These are phyloP conservation scores for Sebastes schlegelii DNA, from an alignment of 2,113 vertebrate genomes.

Conservation along the genomic window DNA sequence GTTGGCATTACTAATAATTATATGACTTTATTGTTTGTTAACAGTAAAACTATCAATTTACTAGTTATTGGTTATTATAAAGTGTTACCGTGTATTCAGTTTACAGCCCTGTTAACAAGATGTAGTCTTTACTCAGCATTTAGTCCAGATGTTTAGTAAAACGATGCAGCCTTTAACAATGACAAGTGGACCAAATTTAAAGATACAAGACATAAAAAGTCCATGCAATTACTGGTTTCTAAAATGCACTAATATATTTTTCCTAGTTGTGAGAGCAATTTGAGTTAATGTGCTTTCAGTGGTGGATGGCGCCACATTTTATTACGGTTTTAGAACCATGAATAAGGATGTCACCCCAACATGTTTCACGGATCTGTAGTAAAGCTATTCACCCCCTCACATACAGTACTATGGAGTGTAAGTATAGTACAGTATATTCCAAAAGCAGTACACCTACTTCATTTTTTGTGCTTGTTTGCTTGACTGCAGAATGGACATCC, in stretches of 20 bases:
- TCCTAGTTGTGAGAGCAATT: constrained; percentile 18
- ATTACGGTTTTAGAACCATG: not conserved
- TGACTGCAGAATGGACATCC: not conserved
- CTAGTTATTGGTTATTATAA: no score
- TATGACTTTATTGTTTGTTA: no score
- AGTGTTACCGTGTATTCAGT: not conserved
- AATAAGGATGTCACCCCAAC: not conserved
- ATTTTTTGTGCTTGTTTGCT: not conserved
- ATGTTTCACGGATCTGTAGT: not conserved
- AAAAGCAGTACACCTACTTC: not conserved
- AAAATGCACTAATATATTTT: not conserved
- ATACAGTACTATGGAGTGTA: not conserved
- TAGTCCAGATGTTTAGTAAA: constrained; percentile 17
- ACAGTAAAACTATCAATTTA: no score
- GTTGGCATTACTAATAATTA: no score
- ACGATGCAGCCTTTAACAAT: not conserved
- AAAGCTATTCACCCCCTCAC: not conserved
- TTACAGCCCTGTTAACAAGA: constrained; percentile 22
- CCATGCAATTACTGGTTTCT: not conserved
- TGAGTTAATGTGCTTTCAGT: constrained; percentile 14
- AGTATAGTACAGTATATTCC: not conserved
- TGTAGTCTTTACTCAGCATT: constrained; percentile 15
- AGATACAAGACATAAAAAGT: constrained; percentile 10
- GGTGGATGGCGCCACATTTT: not conserved
- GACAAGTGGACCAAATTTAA: not conserved